Base-by-base conservation (phyloP, 2,797 vertebrate species). In the Gadopsis bispinosus region DNA sequence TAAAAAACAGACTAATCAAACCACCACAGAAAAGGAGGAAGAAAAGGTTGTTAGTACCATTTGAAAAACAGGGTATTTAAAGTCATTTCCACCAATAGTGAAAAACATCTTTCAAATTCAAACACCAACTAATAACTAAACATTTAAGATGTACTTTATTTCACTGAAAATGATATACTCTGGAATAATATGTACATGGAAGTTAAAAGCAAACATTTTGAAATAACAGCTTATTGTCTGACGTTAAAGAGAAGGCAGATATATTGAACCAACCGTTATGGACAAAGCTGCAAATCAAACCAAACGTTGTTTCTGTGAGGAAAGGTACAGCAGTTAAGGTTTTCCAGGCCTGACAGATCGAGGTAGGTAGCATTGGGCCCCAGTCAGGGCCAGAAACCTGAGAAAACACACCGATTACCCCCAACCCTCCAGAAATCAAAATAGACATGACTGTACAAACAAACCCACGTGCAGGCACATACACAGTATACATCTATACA, bases 341-440 rank as follows among this genome's bases (percentile, higher is more conserved):
- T 94, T 90, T 87, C 91, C 90, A 94, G 90, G 90, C 75, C 80
- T 87, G 82, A 90, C 64, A 67, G 88, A 88, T 53, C 88, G 94
- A 94, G 95, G 95, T 95, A 95, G 95, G 89, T 93, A 92, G 89
- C 77, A 89, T 63, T 63, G 62, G 85, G 82, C 79, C 87, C 89
- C 85, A 33, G 8, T 65, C 73, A 83, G 84, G 83, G 83, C 85
- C 82, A 89, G 87, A 91, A 88, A 91, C 92, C 94, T 91, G 94
- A 94, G 91, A 91, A 93, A 93, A 90, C 87, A 16, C 88, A 70
- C 69, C 59, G 39, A 72, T 69, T 53, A 88, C 79, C 89, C 71
- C 71, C 80, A 70, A 89, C 70, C 91, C 80, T 89, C 79, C 83
- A 91, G 74, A 94, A 92, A 89, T 69, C 20, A 79, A 88, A 88